These are phyloP conservation scores for Gymnorhina tibicen DNA, from an alignment of 2,113 vertebrate species.

Conservation along the genomic window DNA sequence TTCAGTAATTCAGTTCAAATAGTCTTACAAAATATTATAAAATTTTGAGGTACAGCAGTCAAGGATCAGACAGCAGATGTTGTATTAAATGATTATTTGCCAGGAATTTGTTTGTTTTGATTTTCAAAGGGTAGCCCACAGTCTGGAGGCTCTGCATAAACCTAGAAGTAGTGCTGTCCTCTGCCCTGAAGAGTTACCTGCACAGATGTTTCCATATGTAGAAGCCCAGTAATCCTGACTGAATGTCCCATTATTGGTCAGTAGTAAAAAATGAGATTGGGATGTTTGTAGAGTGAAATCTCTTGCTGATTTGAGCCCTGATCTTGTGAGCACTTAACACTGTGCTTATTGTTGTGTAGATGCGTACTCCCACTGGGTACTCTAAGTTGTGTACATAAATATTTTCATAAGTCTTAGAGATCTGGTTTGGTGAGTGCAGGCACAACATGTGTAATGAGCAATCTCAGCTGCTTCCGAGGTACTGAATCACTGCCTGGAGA, in stretches of 20 bases:
- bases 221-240: not conserved
- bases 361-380: not conserved
- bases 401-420: not conserved
- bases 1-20: not conserved
- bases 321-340: not conserved
- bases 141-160: not conserved
- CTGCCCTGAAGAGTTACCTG: not conserved
- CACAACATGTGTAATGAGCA: not conserved
- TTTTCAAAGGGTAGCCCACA: not conserved
- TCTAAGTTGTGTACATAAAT: not conserved
- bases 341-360: not conserved
- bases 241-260: not conserved
- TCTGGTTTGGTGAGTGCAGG: not conserved
- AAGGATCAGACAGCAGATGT: not conserved
- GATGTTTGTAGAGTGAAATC: not conserved
- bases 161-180: not conserved
- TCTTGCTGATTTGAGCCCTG: not conserved
- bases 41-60: not conserved
- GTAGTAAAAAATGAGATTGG: not conserved
- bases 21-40: not conserved
- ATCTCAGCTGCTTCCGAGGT: not conserved
- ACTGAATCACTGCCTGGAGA: not conserved
- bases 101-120: not conserved
- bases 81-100: not conserved
- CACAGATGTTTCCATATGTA: not conserved